Percentiles rank a stretch among this genome's conserved stretches.
Conservation (phyloP, 2,888 invertebrate species). For the Drosophila kuntzei region DNA sequence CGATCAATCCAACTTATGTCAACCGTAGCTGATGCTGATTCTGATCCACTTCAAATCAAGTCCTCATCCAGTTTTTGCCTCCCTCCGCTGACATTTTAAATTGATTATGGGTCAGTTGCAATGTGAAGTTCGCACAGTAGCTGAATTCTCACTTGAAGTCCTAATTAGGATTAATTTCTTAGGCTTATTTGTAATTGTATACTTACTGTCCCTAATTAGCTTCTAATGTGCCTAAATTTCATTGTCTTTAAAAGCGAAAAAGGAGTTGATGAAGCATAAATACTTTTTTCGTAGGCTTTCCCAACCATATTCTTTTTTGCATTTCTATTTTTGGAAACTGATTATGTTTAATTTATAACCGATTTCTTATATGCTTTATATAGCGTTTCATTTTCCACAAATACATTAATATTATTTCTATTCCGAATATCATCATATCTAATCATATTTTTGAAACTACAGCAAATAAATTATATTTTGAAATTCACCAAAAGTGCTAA, state of each 20-base stretch:
- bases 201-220: not conserved
- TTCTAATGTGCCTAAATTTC: not conserved
- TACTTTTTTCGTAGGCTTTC: not conserved
- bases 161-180: constrained; percentile 6
- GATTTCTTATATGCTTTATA: no score
- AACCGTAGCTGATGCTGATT: constrained; percentile 28
- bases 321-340: not conserved
- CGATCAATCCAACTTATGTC: constrained; percentile 78
- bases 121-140: constrained; percentile 3
- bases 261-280: not conserved
- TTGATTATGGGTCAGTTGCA: constrained; percentile 50
- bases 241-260: no score
- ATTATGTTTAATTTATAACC: no score
- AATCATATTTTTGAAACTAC: no score
- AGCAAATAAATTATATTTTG: no score
- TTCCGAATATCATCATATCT: no score
- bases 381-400: no score
- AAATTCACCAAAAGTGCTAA: no score
- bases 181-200: constrained; percentile 5
- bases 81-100: constrained; percentile 53
- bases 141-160: not conserved
- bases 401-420: no score
- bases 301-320: not conserved
- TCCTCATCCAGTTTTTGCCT: not conserved
- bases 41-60: constrained; percentile 20